Evolutionary conservation across 2,113 vertebrate genomes (phyloP).

Genomic region (Prunella himalayana): DNA sequence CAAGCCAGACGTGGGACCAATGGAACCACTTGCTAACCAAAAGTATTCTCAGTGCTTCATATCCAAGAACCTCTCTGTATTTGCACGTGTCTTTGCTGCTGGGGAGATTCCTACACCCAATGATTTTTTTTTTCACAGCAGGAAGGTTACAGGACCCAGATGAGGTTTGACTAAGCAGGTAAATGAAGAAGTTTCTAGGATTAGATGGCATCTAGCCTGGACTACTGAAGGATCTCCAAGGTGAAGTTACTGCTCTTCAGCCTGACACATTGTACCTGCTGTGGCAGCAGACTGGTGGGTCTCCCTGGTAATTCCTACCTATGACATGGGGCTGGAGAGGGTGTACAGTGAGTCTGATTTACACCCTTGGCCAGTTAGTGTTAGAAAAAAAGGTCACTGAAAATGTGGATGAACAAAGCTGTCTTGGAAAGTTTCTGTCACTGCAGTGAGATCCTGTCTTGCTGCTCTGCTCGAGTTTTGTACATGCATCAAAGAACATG

Average conservation of each 20-base stretch:
- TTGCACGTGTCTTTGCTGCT: neutral
- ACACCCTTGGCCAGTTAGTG: neutral
- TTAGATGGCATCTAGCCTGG: neutral
- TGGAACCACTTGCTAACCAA: neutral
- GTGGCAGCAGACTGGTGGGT: neutral
- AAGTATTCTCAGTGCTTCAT: rapidly evolving
- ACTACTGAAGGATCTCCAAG: neutral
- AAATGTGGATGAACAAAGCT: neutral
- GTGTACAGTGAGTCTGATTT: neutral
- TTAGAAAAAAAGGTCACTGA: neutral
- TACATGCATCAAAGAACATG: neutral
- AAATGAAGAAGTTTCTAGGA: neutral
- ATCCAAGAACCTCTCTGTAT: neutral
- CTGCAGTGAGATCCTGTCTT: neutral
- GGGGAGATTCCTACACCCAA: neutral
- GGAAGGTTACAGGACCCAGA: neutral
- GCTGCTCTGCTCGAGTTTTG: neutral
- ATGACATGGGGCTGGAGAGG: neutral
- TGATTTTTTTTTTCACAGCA: neutral
- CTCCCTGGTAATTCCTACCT: neutral
- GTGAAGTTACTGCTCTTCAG: neutral
- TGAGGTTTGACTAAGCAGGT: neutral
- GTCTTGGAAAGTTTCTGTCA: neutral
- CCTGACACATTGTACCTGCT: neutral
- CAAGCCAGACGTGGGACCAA: neutral